phyloP scores from a whole-genome alignment of 2,797 vertebrate species.

The Lepilemur ruficaudatus region DNA sequence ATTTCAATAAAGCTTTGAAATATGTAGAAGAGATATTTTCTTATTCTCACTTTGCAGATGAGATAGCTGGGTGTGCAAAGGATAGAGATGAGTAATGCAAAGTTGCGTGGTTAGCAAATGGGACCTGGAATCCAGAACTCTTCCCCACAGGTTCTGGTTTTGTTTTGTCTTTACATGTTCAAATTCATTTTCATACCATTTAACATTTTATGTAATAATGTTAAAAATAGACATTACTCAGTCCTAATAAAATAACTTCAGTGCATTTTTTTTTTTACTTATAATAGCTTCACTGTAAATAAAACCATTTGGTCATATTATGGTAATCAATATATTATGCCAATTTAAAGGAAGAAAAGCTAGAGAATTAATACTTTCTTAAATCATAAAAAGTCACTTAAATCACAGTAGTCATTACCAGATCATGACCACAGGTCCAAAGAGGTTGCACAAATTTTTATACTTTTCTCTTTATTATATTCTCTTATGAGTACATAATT shows the following conservation, averaged over 20 bases:
- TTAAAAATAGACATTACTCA: background rate
- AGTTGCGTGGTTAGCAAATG: background rate
- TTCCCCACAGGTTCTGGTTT: background rate
- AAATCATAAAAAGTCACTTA: background rate
- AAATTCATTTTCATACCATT: background rate
- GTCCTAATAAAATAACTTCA: background rate
- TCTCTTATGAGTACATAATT: background rate
- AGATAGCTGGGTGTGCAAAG: background rate
- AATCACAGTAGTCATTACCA: background rate
- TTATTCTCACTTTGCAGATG: background rate
- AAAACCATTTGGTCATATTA: background rate
- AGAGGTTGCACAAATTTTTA: background rate
- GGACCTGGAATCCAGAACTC: background rate
- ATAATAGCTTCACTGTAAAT: background rate
- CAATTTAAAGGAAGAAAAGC: background rate
- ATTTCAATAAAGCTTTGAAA: background rate
- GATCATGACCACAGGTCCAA: background rate
- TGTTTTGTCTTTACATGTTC: background rate
- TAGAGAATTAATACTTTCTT: background rate
- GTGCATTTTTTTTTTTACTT: background rate
- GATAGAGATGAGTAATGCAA: background rate
- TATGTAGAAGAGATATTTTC: background rate
- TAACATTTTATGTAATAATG: background rate
- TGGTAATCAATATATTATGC: background rate
- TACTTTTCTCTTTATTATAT: background rate